Base-by-base conservation (phyloP, 2,888 invertebrate species). In the Lepidocyrtinus sp. region DNA sequence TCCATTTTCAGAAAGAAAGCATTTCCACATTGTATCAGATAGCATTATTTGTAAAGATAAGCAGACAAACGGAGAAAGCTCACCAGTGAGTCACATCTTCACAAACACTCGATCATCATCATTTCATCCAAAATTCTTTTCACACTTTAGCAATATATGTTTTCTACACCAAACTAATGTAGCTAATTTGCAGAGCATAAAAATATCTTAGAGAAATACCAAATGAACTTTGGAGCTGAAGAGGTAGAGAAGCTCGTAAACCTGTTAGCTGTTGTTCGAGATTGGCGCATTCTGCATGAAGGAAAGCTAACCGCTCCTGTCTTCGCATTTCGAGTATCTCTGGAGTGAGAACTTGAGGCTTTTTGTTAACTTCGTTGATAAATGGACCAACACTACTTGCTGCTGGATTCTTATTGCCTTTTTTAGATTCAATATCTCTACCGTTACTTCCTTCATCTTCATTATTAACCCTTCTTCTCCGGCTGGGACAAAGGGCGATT, bases 211-310 rank as follows among this genome's bases (percentile, higher is more conserved):
- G 72, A 69, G 59, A 73, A 81, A 64, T 65, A 67, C 72, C 69
- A 72, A 71, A 72, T 67, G 76, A 61, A 72, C 50, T 69, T 72
- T 76, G 68, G 50, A 50, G 50, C 62, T 75, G 75, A 27, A 36
- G 70, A 59, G 50, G 27, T 55, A 46, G 62, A 79, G 78, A 50
- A 63, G 65, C 59, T 75, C 80, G 75, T 81, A 73, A 77, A 83
- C 83, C 83, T 80, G 76, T 75, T 72, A 83, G 70, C 65, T 83
- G 83, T 72, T 80, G 76, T 75, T 83, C 83, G 71, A 83, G 59
- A 75, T 77, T 74, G 55, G 75, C 74, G 50, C 75, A 77, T 62
- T 83, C 83, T 19, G 72, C 75, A 19, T 83, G 83, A 3, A 83
- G 77, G 67, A 79, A 71, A 2, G 71, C 73, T 12, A 83, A 75